These are phyloP conservation scores for Loris lydekkerianus DNA, from an alignment of 2,797 vertebrate species.

Conservation along the genomic window DNA sequence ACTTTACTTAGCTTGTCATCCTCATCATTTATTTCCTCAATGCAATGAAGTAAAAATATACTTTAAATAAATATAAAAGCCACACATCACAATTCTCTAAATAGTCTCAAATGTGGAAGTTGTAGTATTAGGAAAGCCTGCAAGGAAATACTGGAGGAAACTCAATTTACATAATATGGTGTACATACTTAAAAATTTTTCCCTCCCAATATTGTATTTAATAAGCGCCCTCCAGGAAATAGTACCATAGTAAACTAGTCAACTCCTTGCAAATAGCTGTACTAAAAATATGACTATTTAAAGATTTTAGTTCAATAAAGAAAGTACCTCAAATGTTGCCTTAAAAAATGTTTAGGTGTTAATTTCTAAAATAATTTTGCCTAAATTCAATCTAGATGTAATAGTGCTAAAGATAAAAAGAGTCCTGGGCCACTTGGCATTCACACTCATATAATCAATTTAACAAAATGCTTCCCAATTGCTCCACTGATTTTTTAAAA, in stretches of 20 bases:
- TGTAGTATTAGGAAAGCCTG: not conserved
- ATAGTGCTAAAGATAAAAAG: not conserved
- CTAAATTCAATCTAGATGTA: not conserved
- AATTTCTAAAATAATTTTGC: conserved; percentile 39
- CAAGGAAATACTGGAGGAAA: not conserved
- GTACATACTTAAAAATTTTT: not conserved
- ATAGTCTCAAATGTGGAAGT: conserved; percentile 18
- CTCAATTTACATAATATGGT: not conserved
- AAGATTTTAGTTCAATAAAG: not conserved
- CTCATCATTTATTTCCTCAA: conserved; percentile 46
- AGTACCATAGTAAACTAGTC: not conserved
- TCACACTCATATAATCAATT: conserved; percentile 4
- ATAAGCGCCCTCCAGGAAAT: not conserved
- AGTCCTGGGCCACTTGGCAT: not conserved
- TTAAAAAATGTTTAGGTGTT: conserved; percentile 22
- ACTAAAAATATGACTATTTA: conserved; percentile 27
- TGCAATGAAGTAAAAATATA: conserved; percentile 15
- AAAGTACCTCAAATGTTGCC: not conserved
- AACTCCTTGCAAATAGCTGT: not conserved
- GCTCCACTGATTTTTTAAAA: not conserved
- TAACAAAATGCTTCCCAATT: conserved; percentile 53
- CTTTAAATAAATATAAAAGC: conserved; percentile 33
- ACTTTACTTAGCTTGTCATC: conserved; percentile 24
- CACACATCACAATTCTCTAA: conserved; percentile 19
- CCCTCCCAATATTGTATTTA: not conserved